Conservation (phyloP, 2,797 vertebrate species). For the Gastrophryne carolinensis region DNA sequence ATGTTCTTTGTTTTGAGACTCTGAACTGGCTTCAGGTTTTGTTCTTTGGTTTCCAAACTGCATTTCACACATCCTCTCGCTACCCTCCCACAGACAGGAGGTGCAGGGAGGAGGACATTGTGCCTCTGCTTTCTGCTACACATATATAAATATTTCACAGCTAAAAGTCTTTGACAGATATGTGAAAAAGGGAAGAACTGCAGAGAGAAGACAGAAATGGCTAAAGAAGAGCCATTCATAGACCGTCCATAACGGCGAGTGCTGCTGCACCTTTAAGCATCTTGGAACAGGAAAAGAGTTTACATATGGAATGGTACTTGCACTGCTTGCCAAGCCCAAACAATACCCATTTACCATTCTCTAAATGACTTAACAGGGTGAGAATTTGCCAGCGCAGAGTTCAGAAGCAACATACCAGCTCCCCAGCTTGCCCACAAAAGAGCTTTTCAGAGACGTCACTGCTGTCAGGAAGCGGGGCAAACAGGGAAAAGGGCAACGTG, state of each 20-base stretch:
- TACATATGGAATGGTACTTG: slow-evolving; percentile 47
- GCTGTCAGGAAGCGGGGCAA: slow-evolving; percentile 55
- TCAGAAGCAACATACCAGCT: slow-evolving; percentile 65
- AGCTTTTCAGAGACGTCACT: slow-evolving; percentile 68
- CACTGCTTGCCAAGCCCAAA: slow-evolving; percentile 60
- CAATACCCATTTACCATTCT: slow-evolving; percentile 71
- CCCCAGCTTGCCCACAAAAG: slow-evolving; percentile 70
- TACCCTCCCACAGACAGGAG: slow-evolving; percentile 38
- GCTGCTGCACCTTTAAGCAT: slow-evolving; percentile 44
- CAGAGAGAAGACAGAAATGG: not conserved
- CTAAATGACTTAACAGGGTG: slow-evolving; percentile 94
- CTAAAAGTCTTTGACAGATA: not conserved
- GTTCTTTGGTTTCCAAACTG: slow-evolving; percentile 28
- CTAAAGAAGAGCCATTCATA: not conserved
- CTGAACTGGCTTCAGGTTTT: slow-evolving; percentile 22
- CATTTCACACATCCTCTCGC: slow-evolving; percentile 38
- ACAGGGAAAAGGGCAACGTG: slow-evolving; percentile 58
- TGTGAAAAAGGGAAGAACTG: not conserved
- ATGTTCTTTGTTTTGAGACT: slow-evolving; percentile 44
- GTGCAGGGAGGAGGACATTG: slow-evolving; percentile 39
- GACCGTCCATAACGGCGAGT: not conserved
- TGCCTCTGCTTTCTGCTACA: slow-evolving; percentile 25
- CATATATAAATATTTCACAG: not conserved
- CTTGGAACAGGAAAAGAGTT: slow-evolving; percentile 31
- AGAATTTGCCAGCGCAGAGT: slow-evolving; percentile 78